Base-by-base conservation (phyloP, 2,113 vertebrate genomes). In the Patagioenas fasciata region DNA sequence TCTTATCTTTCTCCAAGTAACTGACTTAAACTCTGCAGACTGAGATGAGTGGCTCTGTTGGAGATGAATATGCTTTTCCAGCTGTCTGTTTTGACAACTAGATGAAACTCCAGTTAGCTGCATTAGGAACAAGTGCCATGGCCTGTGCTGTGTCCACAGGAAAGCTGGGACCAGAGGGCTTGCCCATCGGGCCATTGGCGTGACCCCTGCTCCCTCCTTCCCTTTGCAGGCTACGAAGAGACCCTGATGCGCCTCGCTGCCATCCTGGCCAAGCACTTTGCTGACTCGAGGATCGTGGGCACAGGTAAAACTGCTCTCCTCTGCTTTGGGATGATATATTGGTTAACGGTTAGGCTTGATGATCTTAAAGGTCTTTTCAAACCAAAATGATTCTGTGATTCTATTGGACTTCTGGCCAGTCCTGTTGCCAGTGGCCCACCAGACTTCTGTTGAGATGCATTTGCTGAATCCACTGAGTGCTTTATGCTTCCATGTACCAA, bases 241-340 rank as follows among this genome's bases (percentile, higher is more conserved):
- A 99, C 99, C 4, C 95, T 99, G 88, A 98, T 99, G 42, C 98
- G 98, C 67, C 98, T 99, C 0, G 99, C 99, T 31, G 98, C 99
- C 64, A 99, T 99, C 95, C 98, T 99, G 9, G 99, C 99, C 87
- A 99, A 99, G 71, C 99, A 99, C 96, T 99, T 99, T 90, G 99
- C 99, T 8, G 99, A 99, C 90, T 97, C 98, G 0, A 98, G 99
- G 50, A 99, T 99, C 11, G 98, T 99, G 51, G 99, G 99, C 75
- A 99, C 99, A 26, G 99, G 99, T 99, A 87, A 98, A 95, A 40
- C 65, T 80, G 20, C 70, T 25, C 11, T 61, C n/a, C 29, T 91
- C 62, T 80, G 67, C 50, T 70, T 38, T 34, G 64, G 40, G 36
- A 14, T 71, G 29, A 26, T 61, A 34, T 47, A 47, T 47, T 19